Base-by-base conservation (phyloP, 23 tunicate species). In the Botrylloides violaceus region DNA sequence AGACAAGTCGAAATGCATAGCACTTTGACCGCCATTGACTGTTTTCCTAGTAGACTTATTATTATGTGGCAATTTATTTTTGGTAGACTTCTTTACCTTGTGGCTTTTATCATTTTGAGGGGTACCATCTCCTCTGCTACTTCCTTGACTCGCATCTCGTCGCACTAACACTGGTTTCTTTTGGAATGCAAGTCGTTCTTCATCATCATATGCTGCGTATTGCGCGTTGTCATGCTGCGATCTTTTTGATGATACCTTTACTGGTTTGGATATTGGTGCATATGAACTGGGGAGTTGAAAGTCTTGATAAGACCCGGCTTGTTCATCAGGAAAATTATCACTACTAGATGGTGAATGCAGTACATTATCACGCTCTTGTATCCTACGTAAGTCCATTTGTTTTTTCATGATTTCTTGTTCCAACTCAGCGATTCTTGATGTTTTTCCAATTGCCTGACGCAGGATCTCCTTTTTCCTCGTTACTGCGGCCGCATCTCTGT, bases 111-210 rank as follows among this genome's bases (percentile, higher is more conserved):
- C 35, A 20, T 24, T 43, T 37, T 39, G 1, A n/a, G 56, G 74
- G 1, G 87, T 76, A 2, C 72, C 64, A 29, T 66, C 60, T 27
- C 84, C 59, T 26, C 77, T 83, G 37, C 83, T 81, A 24, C 83
- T 48, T 12, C 59, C 74, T 58, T 85, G 76, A 32, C 95, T 76
- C 15, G 80, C 81, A 63, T 87, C 87, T 27, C 84, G 70, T n/a
- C 97, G 84, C 30, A 90, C 97, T 18, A 80, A 34, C 19, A 90
- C 97, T 15, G 97, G 90, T 59, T 79, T 83, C 58, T 24, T 68
- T 26, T 83, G 79, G 15, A 90, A 79, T 2, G 82, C 83, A 36
- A 81, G 58, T 62, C 63, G 36, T 21, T 56, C 83, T 33, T 29
- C 23, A 33, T 38, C 32, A 3, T 65, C 59, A 4, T 70, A 75